Conservation (phyloP, 2,888 invertebrate genomes). For the Vesta saturnalis region DNA sequence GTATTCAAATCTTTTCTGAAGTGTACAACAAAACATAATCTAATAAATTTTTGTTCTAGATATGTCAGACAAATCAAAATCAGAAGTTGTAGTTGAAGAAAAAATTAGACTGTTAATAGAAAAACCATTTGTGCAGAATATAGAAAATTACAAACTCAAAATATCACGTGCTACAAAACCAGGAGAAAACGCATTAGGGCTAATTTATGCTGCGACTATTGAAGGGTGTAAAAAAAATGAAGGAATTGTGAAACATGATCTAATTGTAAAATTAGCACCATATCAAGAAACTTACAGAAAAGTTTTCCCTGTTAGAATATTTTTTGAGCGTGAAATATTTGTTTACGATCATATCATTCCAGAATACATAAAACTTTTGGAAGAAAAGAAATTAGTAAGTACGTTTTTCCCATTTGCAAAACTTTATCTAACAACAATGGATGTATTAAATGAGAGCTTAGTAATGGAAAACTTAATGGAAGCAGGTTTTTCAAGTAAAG, state of each 20-base stretch:
- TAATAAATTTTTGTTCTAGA: no score
- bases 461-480: not conserved
- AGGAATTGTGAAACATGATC: not conserved
- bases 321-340: not conserved
- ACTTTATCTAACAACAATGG: not conserved
- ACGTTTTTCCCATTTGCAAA: not conserved
- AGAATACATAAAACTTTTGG: not conserved
- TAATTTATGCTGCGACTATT: not conserved
- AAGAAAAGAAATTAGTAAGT: not conserved
- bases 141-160: not conserved
- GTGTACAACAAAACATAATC: no score
- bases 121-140: no score
- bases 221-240: not conserved
- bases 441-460: not conserved
- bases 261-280: not conserved
- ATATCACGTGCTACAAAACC: not conserved
- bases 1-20: no score
- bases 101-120: no score
- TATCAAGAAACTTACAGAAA: not conserved
- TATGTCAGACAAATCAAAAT: no score
- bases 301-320: not conserved
- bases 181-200: not conserved
- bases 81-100: no score
- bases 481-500: not conserved
- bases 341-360: not conserved